Conservation (phyloP, 1,140 invertebrate species). For the Dufourea novaeangliae region DNA sequence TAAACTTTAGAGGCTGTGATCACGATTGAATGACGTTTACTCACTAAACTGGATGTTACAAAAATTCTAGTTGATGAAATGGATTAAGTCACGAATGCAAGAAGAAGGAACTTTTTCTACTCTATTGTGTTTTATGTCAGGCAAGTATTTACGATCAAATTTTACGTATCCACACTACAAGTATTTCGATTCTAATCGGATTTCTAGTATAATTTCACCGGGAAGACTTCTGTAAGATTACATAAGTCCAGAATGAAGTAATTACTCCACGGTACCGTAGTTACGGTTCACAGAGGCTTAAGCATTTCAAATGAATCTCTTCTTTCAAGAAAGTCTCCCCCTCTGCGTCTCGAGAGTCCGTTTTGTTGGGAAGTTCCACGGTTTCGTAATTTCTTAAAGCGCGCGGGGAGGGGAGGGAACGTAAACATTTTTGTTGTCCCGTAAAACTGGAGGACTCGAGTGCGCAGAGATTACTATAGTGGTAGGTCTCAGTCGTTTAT, state of each 20-base stretch:
- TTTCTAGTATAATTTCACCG: not conserved
- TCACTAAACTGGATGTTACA: no score
- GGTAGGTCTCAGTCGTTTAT: not conserved
- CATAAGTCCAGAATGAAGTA: not conserved
- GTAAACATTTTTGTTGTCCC: constrained; percentile 5
- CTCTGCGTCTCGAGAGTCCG: not conserved
- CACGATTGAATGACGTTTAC: no score
- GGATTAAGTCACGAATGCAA: no score
- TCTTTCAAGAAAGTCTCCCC: not conserved
- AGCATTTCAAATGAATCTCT: not conserved
- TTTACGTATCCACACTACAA: not conserved
- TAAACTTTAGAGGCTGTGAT: no score
- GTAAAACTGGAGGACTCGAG: not conserved
- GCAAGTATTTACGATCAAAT: no score
- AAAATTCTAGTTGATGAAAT: no score
- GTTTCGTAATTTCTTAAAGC: not conserved
- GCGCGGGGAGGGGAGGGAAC: not conserved
- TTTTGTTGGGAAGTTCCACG: no score
- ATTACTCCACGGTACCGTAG: not conserved
- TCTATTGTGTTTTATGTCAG: no score
- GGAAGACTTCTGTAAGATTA: not conserved
- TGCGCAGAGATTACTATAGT: no score
- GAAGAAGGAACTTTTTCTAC: no score
- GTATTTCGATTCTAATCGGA: not conserved
- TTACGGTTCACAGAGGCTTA: not conserved